phyloP scores from a whole-genome alignment of 1,140 invertebrate genomes.

The Oscheius sp. region DNA sequence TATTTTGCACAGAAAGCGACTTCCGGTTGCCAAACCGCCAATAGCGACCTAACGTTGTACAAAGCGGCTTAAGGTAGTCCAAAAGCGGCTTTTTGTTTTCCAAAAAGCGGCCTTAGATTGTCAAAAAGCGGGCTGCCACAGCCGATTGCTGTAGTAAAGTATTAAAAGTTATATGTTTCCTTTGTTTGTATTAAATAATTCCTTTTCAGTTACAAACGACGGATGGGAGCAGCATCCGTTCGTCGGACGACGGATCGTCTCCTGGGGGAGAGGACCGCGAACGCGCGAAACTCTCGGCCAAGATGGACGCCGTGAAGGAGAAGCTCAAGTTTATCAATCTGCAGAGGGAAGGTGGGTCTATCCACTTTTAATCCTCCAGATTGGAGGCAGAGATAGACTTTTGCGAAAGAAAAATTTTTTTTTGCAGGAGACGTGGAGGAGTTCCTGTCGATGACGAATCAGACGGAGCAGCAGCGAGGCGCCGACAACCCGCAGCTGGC shows the following conservation, averaged over 20 bases:
- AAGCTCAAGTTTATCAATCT: constrained; percentile 24
- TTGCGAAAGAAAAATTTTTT: neutral
- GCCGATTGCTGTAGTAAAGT: too few relatives aligned
- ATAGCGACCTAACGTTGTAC: too few relatives aligned
- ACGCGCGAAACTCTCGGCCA: constrained; percentile 12
- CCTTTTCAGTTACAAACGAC: constrained; percentile 18
- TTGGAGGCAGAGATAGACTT: neutral
- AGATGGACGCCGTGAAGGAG: constrained; percentile 21
- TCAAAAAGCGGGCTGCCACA: too few relatives aligned
- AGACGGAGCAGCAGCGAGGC: constrained; percentile 19
- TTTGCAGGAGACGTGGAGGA: constrained; percentile 34
- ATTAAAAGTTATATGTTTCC: too few relatives aligned
- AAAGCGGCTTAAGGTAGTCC: too few relatives aligned
- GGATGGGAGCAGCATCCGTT: constrained; percentile 21
- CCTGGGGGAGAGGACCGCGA: constrained; percentile 21
- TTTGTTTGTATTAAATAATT: too few relatives aligned
- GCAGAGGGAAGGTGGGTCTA: constrained; percentile 22
- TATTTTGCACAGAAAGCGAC: too few relatives aligned
- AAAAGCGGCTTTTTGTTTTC: too few relatives aligned
- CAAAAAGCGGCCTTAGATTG: too few relatives aligned
- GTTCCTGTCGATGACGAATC: constrained; percentile 14
- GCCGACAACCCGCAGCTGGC: constrained; percentile 38
- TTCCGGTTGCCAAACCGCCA: too few relatives aligned
- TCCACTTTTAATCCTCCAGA: neutral
- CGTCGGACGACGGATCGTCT: constrained; percentile 28